A percentile compares a stretch with the other conserved stretches of the same genome.
Conservation (phyloP, 2,888 invertebrate genomes). For the Drosophila mimetica region DNA sequence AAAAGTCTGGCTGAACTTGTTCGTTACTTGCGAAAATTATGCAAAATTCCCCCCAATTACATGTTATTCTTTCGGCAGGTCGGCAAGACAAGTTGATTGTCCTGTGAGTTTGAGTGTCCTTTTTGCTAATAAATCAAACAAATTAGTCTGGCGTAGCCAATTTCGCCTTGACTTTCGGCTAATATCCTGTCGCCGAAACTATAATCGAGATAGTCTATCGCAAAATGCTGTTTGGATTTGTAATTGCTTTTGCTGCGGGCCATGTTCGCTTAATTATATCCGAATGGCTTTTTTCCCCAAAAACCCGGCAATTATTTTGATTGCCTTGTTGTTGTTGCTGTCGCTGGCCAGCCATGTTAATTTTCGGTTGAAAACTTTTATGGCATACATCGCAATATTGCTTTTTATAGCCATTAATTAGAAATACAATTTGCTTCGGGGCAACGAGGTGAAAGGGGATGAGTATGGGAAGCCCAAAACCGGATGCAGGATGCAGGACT, state of each 20-base stretch:
- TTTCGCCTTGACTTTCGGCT: conserved; percentile 68
- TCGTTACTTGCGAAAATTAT: conserved; percentile 17
- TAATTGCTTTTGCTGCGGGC: conserved; percentile 71
- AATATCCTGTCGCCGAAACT: conserved; percentile 75
- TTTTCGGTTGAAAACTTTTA: conserved; percentile 60
- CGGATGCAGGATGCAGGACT: conserved; percentile 33
- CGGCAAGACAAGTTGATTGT: not conserved
- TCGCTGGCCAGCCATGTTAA: conserved; percentile 48
- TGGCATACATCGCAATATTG: conserved; percentile 57
- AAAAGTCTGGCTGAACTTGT: conserved; percentile 10
- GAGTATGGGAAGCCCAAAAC: not conserved
- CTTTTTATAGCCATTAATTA: conserved; percentile 75
- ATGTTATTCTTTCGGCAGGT: conserved; percentile 9
- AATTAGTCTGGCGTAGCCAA: conserved; percentile 48
- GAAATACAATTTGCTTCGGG: conserved; percentile 63
- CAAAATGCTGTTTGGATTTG: conserved; percentile 63
- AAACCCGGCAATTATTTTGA: conserved; percentile 67
- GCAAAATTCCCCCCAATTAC: conserved; percentile 24
- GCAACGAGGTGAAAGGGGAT: not conserved
- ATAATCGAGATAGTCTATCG: conserved; percentile 62
- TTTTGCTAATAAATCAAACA: conserved; percentile 22
- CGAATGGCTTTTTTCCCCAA: conserved; percentile 67
- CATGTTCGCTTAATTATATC: conserved; percentile 70
- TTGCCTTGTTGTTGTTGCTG: conserved; percentile 35
- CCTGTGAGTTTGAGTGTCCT: too few species aligned